Percentiles rank a stretch among this genome's conserved stretches.
phyloP scores from a whole-genome alignment of 2,888 invertebrate species.

The Anoncus sp. region DNA sequence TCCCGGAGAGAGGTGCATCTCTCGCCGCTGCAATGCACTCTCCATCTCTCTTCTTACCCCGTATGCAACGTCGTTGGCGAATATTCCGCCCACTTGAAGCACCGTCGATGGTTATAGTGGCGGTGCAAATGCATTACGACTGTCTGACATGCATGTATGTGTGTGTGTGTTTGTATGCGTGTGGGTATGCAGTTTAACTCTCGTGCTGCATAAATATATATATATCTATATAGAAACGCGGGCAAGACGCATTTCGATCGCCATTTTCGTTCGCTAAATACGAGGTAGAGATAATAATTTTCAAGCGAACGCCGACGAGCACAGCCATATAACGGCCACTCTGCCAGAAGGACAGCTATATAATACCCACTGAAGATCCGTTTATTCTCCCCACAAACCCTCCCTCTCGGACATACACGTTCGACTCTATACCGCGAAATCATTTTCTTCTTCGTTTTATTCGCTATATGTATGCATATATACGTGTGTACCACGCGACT shows the following conservation, averaged over 20 bases:
- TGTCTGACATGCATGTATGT: constrained; percentile 20
- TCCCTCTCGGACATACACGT: constrained; percentile 13
- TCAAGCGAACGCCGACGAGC: constrained; percentile 44
- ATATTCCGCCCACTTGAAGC: constrained; percentile 79
- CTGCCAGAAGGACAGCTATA: constrained; percentile 52
- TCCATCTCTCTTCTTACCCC: constrained; percentile 7
- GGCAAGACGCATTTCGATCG: constrained; percentile 56
- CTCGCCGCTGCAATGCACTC: constrained; percentile 27
- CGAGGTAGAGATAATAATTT: constrained; percentile 64
- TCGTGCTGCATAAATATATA: neutral
- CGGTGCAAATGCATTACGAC: constrained; percentile 52
- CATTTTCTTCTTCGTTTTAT: constrained; percentile 5
- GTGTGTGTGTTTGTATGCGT: constrained; percentile 10
- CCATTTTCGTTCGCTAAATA: constrained; percentile 63
- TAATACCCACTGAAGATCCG: constrained; percentile 50
- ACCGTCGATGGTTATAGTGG: constrained; percentile 56
- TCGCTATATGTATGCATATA: neutral
- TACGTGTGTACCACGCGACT: neutral
- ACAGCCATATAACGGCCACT: constrained; percentile 49
- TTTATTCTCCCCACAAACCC: constrained; percentile 33
- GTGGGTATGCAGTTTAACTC: neutral
- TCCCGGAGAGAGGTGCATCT: constrained; percentile 37
- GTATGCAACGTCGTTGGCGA: constrained; percentile 59
- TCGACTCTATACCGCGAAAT: constrained; percentile 1
- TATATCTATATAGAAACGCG: constrained; percentile 1